Evolutionary conservation across 2,888 invertebrate species (phyloP), one percentile per base, ranked within the genome.

Genomic region (Itoplectis maculator): DNA sequence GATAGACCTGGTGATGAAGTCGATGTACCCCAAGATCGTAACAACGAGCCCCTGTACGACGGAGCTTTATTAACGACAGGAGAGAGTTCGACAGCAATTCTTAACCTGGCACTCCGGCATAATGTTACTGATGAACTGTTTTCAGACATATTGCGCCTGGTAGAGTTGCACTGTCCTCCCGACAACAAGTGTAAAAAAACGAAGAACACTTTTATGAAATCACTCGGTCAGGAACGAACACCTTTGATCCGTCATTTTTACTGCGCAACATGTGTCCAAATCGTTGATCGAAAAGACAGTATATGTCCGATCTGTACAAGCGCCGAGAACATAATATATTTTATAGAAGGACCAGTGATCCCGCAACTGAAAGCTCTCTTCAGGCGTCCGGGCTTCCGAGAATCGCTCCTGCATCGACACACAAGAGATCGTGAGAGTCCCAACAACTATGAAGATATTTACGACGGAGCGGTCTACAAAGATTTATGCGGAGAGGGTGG

Each of bases 391-490:
- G 81, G 73, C 8, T 81, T 78, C 73, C 45, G 23, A 23, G 65
- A 69, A 3, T 56, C 9, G 2, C 47, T 81, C 2, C 29, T 40
- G 47, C 59, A 73, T 49, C 66, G 72, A n/a, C 49, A 47, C 35
- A 56, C 54, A 11, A 47, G 78, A 11, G 29, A 56, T 11, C 13
- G 15, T 20, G 54, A 49, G 42, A 40, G 29, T n/a, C 45, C 0
- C 2, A 37, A 63, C 9, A 69, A 70, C 47, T 15, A 42, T 11
- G 61, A 73, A 35, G 81, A 77, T n/a, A 72, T 81, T n/a, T 77
- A 76, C 15, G 72, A 81, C 15, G 81, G 70, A 4, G 68, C 9
- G 2, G 56, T 77, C 0, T 78, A 78, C 18, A 68, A 72, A 61
- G 68, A 73, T n/a, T 59, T 68, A 6, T 56, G 40, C 47, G 2